Percentiles rank a stretch among this genome's conserved stretches.
Evolutionary conservation across 1,140 invertebrate species (phyloP).

Genomic region (Papilio polytes): DNA sequence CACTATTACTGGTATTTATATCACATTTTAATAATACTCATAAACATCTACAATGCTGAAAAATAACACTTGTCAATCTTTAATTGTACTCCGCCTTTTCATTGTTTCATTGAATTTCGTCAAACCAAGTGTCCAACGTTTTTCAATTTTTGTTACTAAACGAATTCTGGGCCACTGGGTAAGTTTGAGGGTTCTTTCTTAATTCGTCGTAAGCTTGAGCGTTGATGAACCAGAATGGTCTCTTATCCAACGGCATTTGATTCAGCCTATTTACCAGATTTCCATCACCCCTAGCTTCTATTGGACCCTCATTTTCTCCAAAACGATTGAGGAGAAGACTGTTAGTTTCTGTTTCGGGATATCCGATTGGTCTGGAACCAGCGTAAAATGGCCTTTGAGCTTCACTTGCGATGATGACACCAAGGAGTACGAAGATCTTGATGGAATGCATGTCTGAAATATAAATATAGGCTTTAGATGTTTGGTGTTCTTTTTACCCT

Average conservation of each 20-base stretch:
- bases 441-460: slow-evolving; percentile 60
- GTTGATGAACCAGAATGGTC: slow-evolving; percentile 85
- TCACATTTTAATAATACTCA: slow-evolving; percentile 5
- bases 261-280: slow-evolving; percentile 80
- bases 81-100: background rate
- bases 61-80: background rate
- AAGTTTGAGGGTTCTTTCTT: slow-evolving; percentile 68
- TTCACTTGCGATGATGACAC: slow-evolving; percentile 46
- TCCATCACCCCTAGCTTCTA: slow-evolving; percentile 79
- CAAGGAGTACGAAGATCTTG: slow-evolving; percentile 54
- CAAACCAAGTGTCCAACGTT: background rate
- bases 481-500: background rate
- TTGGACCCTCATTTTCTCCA: slow-evolving; percentile 65
- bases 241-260: slow-evolving; percentile 82
- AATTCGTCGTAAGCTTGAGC: slow-evolving; percentile 79
- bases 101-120: background rate
- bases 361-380: slow-evolving; percentile 66
- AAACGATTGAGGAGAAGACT: slow-evolving; percentile 59
- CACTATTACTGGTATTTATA: background rate
- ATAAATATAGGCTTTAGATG: slow-evolving; percentile 43
- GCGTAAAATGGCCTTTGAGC: slow-evolving; percentile 75
- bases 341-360: slow-evolving; percentile 52
- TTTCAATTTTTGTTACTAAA: slow-evolving; percentile 49
- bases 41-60: background rate
- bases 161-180: slow-evolving; percentile 54